These are phyloP conservation scores for Spodoptera littoralis DNA, from an alignment of 2,888 invertebrate genomes.

Conservation along the genomic window DNA sequence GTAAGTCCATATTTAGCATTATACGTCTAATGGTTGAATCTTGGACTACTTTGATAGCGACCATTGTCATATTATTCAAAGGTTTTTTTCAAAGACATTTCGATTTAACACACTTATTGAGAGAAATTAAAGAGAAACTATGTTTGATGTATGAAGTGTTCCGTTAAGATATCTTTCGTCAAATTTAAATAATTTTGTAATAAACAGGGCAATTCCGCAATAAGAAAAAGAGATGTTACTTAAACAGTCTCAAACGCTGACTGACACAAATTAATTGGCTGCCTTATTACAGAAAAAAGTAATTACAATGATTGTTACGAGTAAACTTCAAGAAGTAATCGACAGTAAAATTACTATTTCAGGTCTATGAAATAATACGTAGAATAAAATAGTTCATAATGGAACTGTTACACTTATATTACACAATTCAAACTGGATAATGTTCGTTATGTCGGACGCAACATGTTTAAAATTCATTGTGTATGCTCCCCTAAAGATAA, in stretches of 20 bases:
- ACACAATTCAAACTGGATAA: conserved; percentile 44
- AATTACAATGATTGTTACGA: conserved; percentile 21
- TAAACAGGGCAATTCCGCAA: neutral
- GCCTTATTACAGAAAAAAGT: conserved; percentile 12
- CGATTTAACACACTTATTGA: too few species aligned
- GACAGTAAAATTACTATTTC: conserved; percentile 29
- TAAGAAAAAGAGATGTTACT: neutral
- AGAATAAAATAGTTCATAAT: conserved; percentile 41
- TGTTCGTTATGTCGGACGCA: conserved; percentile 27
- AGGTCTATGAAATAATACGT: conserved; percentile 47
- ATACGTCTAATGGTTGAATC: conserved; percentile 48
- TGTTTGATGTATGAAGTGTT: too few species aligned
- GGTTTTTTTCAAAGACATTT: too few species aligned
- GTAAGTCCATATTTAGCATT: conserved; percentile 52
- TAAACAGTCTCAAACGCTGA: conserved; percentile 9
- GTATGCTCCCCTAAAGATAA: conserved; percentile 42
- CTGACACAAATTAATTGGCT: neutral
- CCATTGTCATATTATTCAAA: neutral
- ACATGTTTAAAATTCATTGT: conserved; percentile 39
- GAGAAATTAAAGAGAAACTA: too few species aligned
- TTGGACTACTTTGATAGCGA: conserved; percentile 21
- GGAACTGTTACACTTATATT: conserved; percentile 42
- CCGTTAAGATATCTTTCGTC: too few species aligned
- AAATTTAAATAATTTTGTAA: too few species aligned
- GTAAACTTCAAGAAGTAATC: conserved; percentile 15